Base-by-base conservation (phyloP, 2,888 invertebrate genomes). In the Nomada goodeniana region DNA sequence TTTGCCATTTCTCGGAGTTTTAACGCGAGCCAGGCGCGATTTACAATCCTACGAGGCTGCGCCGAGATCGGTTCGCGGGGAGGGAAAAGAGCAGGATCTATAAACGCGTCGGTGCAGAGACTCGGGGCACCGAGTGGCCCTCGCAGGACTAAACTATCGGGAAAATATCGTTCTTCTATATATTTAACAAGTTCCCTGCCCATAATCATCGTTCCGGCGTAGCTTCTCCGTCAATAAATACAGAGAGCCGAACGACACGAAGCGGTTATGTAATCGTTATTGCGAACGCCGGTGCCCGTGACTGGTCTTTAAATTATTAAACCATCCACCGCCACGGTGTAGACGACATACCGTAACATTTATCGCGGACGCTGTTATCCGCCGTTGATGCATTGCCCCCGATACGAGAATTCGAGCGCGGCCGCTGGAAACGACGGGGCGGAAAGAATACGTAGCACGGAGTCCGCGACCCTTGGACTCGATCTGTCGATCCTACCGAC, bases 211-310 rank as follows among this genome's bases (percentile, higher is more conserved):
- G 44, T 61, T 53, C 57, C 36, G 67, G 69, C 52, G 23, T 60
- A 44, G 63, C 52, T 9, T 29, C 57, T 64, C 42, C 61, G 67
- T 72, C 77, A 44, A 80, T 80, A 81, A 80, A 74, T 76, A 74
- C 71, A 50, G 61, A 63, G 69, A 53, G 63, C 52, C 47, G 74
- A 72, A 78, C 71, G 82, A 63, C 79, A 52, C 67, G 67, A 55
- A 26, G 36, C 36, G 23, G 79, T 85, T 86, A 67, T 86, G 85
- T 71, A 86, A 86, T 83, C 77, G 53, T 82, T 75, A 82, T 83
- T 83, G 82, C 86, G 77, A 36, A 84, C 78, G 81, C 63, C 76
- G 76, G 76, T 77, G 80, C 73, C 86, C 82, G 80, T 74, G 79
- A 83, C 80, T 68, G 69, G 83, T 80, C 78, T 76, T 67, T 73